These are phyloP conservation scores for Drosophila merina DNA, from an alignment of 2,888 invertebrate species.

Conservation along the genomic window DNA sequence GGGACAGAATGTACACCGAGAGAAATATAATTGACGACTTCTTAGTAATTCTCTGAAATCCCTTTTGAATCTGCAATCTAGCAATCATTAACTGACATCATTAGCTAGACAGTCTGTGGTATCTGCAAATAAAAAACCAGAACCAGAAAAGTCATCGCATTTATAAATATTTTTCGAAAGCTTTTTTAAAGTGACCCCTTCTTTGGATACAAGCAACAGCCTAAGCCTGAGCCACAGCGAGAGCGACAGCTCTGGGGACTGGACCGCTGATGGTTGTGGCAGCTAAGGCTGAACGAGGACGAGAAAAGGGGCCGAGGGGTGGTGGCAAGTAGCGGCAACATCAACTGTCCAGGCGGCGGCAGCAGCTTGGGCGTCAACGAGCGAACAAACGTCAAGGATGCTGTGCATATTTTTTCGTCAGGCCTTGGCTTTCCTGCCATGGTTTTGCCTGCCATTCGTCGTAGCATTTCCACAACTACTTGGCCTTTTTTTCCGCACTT, in stretches of 20 bases:
- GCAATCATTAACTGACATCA: too few relatives aligned
- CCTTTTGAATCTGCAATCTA: too few relatives aligned
- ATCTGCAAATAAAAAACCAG: too few relatives aligned
- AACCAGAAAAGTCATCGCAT: not conserved
- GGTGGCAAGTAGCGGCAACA: conserved; percentile 33
- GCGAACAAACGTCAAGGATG: conserved; percentile 79
- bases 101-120: too few relatives aligned
- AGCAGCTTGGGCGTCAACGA: conserved; percentile 69
- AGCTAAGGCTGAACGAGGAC: not conserved
- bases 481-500: conserved; percentile 27
- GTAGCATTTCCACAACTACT: conserved; percentile 33
- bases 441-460: conserved; percentile 37
- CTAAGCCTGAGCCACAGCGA: conserved; percentile 36
- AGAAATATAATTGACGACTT: not conserved
- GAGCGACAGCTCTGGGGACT: conserved; percentile 34
- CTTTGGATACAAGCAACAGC: conserved; percentile 30
- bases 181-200: conserved; percentile 21
- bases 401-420: conserved; percentile 66
- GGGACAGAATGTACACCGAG: conserved; percentile 24
- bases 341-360: conserved; percentile 35
- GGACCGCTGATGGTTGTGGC: conserved; percentile 32
- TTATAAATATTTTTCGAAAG: too few relatives aligned
- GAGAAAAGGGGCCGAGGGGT: conserved; percentile 4
- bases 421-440: conserved; percentile 33
- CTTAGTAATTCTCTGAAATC: not conserved